A percentile compares a stretch with the other conserved stretches of the same genome.
Conservation (phyloP, 2,888 invertebrate genomes). For the Anaspis maculata region DNA sequence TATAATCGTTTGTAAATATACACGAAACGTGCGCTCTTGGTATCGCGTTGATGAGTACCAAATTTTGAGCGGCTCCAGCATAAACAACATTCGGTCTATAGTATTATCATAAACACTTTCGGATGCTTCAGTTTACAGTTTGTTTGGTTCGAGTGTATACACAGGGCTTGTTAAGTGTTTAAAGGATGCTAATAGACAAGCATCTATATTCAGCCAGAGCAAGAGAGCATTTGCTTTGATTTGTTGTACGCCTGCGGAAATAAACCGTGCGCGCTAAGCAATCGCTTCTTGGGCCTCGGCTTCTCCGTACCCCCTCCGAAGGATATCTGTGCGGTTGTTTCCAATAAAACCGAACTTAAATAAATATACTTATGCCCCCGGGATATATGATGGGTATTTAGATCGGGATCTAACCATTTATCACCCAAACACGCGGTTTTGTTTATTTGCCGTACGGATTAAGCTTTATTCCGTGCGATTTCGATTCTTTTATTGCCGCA, state of each 20-base stretch:
- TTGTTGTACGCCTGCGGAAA: conserved; percentile 19
- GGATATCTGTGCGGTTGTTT: no score
- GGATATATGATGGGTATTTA: conserved; percentile 15
- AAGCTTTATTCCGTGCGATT: no score
- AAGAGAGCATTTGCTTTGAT: conserved; percentile 32
- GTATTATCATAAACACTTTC: conserved; percentile 34
- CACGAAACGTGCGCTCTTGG: conserved; percentile 15
- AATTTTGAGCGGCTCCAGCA: conserved; percentile 33
- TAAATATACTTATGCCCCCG: conserved; percentile 20
- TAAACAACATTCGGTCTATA: conserved; percentile 35
- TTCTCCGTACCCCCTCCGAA: no score
- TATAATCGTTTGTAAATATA: conserved; percentile 35
- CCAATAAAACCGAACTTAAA: conserved; percentile 20
- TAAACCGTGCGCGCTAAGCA: conserved; percentile 19
- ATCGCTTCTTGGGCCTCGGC: conserved; percentile 16
- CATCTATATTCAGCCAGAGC: conserved; percentile 35
- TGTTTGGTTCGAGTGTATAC: conserved; percentile 38
- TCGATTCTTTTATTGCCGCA: no score
- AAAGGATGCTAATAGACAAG: conserved; percentile 36
- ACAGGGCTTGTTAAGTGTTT: conserved; percentile 37
- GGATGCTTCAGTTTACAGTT: conserved; percentile 38
- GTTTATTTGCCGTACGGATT: conserved; percentile 4
- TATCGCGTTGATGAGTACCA: conserved; percentile 34
- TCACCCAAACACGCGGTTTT: conserved; percentile 8
- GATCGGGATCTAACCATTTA: conserved; percentile 14